Evolutionary conservation across 2,113 vertebrate species (phyloP), one percentile per base, ranked within the genome.

Genomic region (Hyperopisus bebe): DNA sequence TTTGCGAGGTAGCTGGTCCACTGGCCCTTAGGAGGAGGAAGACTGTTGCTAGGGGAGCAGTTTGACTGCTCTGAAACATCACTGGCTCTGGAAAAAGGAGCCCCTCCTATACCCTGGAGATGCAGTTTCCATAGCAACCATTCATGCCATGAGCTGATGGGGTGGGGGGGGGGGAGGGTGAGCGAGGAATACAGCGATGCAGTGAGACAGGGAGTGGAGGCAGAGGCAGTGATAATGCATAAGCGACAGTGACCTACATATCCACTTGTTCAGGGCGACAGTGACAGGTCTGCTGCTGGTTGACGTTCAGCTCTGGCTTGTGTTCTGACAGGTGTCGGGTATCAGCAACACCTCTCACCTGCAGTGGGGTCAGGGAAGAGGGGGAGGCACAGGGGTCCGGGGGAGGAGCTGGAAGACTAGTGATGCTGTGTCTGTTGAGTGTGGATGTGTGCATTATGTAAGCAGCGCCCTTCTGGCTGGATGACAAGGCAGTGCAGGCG

Each of bases 111-210:
- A 93, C 93, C 95, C 92, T 90, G 90, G 95, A 93, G 93, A 95
- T 93, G 92, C 91, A 94, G 96, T 96, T 96, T 94, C 95, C 94
- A 95, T 70, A 91, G 95, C 93, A 96, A 96, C 95, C 94, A 95
- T 95, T 95, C 94, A 94, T 92, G 88, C 88, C 90, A 87, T 51
- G 90, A 89, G 91, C 91, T 88, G 92, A 93, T 51, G n/a, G 91
- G 51, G 50, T 51, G n/a, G 9, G 17, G 51, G 51, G 17, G 53
- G 90, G 91, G 44, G 48, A 70, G 86, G 66, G 44, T 44, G 91
- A 85, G 53, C 89, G 62, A 90, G 82, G 47, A 88, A 90, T 91
- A 91, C 90, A 84, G 90, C 74, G 91, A 89, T 51, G 89, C 50
- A 89, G 47, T 86, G 87, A 88, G 84, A 88, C 74, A 58, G 35